Evolutionary conservation across 2,888 invertebrate genomes (phyloP), one percentile per base, ranked within the genome.

Genomic region (Ornithoptera alexandrae): DNA sequence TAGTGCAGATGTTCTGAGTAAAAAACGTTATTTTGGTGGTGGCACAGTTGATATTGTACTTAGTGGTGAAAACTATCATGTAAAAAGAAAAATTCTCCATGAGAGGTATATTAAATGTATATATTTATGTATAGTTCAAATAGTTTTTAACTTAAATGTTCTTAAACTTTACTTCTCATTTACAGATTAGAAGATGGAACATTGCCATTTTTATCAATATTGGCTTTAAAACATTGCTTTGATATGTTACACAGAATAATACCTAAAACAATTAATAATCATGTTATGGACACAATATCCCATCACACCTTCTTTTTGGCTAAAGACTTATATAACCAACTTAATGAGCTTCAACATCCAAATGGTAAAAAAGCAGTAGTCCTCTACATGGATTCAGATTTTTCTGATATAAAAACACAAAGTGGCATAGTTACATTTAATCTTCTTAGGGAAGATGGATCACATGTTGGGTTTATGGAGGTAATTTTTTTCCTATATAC

Each of bases 131-230:
- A 56, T 22, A 58, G 7, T 22, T 20, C 24, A 58, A 58, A 12
- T 15, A 58, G 8, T 22, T 58, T 22, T n/a, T 7, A 53, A n/a
- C 22, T 58, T 58, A 22, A 24, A n/a, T 22, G 2, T 22, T 42
- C 17, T 62, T 20, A 22, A 22, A 56, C 39, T 20, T 42, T 36
- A 62, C 42, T n/a, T 30, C 56, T 68, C 24, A 24, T 58, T 70
- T 67, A 30, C 86, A 97, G 97, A 76, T 98, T 98, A 89, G 99
- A 99, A 93, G 98, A 99, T 92, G 99, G 99, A 5, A 98, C 99
- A 0, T 78, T 97, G 20, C 93, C 98, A 20, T 99, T 97, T 86
- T 90, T 98, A 61, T 96, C 97, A 30, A 97, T 99, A 72, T 88
- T 96, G 63, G 94, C 97, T 1, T 83, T 99, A 7, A 94, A 95